Evolutionary conservation across 2,888 invertebrate species (phyloP).

Genomic region (Uropetala carovei): DNA sequence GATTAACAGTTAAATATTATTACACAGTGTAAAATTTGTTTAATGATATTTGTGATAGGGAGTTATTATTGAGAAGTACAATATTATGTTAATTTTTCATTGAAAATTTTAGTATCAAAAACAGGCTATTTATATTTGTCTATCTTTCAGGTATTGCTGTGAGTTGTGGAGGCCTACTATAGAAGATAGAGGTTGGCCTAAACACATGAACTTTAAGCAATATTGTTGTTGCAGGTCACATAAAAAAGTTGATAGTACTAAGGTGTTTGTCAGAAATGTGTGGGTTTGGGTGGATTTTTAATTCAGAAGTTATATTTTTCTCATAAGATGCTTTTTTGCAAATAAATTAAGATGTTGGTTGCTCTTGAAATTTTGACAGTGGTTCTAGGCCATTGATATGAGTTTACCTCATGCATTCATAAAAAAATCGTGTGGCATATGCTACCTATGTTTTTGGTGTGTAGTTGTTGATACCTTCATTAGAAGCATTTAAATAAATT

Average conservation of each 20-base stretch:
- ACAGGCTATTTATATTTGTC: background rate
- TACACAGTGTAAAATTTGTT: background rate
- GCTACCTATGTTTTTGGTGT: background rate
- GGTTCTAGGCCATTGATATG: background rate
- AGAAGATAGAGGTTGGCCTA: background rate
- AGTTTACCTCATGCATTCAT: background rate
- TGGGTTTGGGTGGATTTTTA: conserved; percentile 24
- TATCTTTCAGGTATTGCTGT: background rate
- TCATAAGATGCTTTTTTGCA: background rate
- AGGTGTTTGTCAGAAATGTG: background rate
- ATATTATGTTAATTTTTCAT: background rate
- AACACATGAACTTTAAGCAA: background rate
- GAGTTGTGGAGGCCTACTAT: background rate
- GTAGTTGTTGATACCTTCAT: background rate
- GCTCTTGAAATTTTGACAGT: background rate
- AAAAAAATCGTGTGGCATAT: background rate
- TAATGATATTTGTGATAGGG: background rate
- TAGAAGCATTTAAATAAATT: too few relatives aligned
- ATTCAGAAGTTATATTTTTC: conserved; percentile 2
- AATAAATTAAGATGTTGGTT: background rate
- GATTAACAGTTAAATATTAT: background rate
- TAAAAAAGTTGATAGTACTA: background rate
- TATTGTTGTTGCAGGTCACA: background rate
- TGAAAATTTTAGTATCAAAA: background rate
- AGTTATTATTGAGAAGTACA: background rate